A percentile compares a stretch with the other conserved stretches of the same genome.
phyloP scores from a whole-genome alignment of 2,797 vertebrate species.

The Malurus leucopterus region DNA sequence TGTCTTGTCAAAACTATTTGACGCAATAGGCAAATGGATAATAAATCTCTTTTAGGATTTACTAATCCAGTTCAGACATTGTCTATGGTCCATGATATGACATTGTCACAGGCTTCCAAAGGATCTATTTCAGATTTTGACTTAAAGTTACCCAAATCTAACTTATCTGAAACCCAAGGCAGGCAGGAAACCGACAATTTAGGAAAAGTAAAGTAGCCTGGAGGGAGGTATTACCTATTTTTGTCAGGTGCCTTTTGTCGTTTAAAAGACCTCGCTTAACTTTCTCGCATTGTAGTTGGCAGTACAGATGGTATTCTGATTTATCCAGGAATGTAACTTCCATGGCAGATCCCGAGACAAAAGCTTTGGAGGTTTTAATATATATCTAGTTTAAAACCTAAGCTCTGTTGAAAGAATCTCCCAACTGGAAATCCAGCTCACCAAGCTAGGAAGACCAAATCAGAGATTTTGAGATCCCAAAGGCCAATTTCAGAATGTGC shows the following conservation, averaged over 20 bases:
- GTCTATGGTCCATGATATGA: background rate
- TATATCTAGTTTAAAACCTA: slow-evolving; percentile 6
- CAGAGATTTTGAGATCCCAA: background rate
- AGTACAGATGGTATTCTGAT: slow-evolving; percentile 1
- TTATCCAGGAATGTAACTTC: slow-evolving; percentile 2
- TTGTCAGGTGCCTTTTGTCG: background rate
- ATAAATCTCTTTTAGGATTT: background rate
- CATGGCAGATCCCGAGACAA: background rate
- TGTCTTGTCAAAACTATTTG: background rate
- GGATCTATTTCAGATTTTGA: background rate
- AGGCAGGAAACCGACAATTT: background rate
- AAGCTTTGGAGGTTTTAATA: background rate
- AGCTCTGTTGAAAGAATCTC: background rate
- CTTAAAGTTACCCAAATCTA: background rate
- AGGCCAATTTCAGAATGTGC: background rate
- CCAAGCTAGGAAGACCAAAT: background rate
- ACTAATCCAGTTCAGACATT: background rate
- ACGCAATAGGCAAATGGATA: background rate
- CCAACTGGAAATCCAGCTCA: background rate
- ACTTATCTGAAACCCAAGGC: background rate
- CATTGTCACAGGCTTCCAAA: background rate
- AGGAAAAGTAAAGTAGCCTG: background rate
- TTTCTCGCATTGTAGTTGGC: background rate
- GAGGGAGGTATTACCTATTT: background rate
- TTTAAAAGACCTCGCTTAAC: background rate